A percentile compares a stretch with the other conserved stretches of the same genome.
Conservation (phyloP, 2,888 invertebrate species). For the Sesia bembeciformis region DNA sequence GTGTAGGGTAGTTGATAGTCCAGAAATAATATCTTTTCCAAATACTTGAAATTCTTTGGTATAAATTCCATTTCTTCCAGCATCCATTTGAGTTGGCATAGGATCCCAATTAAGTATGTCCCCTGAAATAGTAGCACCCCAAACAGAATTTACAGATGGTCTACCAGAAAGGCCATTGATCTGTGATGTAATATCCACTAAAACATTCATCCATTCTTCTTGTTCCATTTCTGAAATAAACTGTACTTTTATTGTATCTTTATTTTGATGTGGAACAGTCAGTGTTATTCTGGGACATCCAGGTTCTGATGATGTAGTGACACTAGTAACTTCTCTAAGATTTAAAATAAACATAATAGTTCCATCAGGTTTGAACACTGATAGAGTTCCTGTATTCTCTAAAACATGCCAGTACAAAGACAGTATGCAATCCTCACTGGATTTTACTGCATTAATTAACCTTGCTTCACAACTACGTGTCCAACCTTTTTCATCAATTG, state of each 20-base stretch:
- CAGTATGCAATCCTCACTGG: conserved; percentile 83
- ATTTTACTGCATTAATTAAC: conserved; percentile 69
- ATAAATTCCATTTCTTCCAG: conserved; percentile 65
- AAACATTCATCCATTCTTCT: conserved; percentile 91
- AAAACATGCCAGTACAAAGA: conserved; percentile 88
- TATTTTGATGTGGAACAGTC: conserved; percentile 79
- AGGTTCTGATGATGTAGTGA: conserved; percentile 86
- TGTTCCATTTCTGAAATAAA: conserved; percentile 88
- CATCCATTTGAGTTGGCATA: conserved; percentile 73
- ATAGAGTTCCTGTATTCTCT: conserved; percentile 82
- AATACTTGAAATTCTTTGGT: conserved; percentile 80
- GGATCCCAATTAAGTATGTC: conserved; percentile 89
- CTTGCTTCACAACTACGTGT: conserved; percentile 87
- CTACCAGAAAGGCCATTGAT: conserved; percentile 80
- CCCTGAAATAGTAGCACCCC: conserved; percentile 85
- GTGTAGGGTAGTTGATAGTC: conserved; percentile 77
- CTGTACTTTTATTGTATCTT: conserved; percentile 79
- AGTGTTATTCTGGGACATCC: conserved; percentile 84
- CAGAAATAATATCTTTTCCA: conserved; percentile 78
- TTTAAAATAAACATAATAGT: conserved; percentile 83
- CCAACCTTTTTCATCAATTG: conserved; percentile 90
- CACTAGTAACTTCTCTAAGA: conserved; percentile 83
- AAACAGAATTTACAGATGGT: conserved; percentile 82
- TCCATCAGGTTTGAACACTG: conserved; percentile 85
- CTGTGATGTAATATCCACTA: conserved; percentile 84